Conservation (phyloP, 2,797 vertebrate genomes). For the Eulemur mongoz region DNA sequence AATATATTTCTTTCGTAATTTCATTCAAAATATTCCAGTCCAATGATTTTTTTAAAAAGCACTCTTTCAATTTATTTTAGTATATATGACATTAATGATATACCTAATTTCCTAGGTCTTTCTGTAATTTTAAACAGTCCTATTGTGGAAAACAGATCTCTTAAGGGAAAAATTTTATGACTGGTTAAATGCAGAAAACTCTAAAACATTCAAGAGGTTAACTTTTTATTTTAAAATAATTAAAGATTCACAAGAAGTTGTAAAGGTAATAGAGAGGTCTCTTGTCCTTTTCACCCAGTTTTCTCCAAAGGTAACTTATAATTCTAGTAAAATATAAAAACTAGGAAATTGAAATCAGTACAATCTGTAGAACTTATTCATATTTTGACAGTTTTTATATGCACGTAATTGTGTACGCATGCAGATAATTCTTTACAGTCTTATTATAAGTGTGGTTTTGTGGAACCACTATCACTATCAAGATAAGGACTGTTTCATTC, state of each 20-base stretch:
- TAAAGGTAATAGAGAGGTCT: not conserved
- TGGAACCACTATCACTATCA: not conserved
- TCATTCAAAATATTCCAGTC: not conserved
- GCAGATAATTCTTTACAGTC: not conserved
- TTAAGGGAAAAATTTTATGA: not conserved
- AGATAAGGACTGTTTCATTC: not conserved
- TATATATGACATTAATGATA: not conserved
- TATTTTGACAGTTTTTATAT: not conserved
- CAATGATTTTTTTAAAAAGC: not conserved
- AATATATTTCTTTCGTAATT: not conserved
- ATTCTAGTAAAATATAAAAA: not conserved
- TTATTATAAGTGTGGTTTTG: not conserved
- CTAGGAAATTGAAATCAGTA: not conserved
- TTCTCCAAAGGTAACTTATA: not conserved
- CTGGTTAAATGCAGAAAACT: not conserved
- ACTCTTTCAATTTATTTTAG: not conserved
- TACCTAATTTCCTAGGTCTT: not conserved
- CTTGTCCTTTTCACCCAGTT: not conserved
- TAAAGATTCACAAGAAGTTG: not conserved
- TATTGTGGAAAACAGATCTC: not conserved
- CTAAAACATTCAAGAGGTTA: not conserved
- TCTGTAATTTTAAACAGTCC: slow-evolving; percentile 1
- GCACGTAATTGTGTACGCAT: not conserved
- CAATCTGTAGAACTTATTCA: not conserved
- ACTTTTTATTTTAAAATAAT: slow-evolving; percentile 4